Base-by-base conservation (phyloP, 2,888 invertebrate genomes). In the Papilio demoleus region DNA sequence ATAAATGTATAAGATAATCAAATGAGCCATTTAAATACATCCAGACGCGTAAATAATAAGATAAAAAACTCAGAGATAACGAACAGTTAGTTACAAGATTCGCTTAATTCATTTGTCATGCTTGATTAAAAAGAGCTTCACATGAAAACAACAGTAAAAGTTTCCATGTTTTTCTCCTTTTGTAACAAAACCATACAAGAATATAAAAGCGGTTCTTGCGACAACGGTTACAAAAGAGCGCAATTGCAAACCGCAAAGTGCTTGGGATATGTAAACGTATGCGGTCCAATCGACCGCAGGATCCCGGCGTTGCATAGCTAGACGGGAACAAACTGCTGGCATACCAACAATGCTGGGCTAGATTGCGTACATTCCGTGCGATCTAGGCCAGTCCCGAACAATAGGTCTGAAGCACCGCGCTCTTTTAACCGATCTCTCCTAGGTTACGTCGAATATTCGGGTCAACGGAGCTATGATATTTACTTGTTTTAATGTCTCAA, bases 361-460 rank as follows among this genome's bases (percentile, higher is more conserved):
- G 87, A 90, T 90, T 89, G 90, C 88, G 85, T 87, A 82, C 88
- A 90, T 90, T 90, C 88, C 86, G 72, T 61, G 75, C 82, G 79
- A 91, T 89, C 86, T 89, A 85, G 90, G 89, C 79, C 90, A 83
- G 76, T 50, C 24, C 76, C 79, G 82, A 86, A 90, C 90, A 90
- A 90, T 88, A 79, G 83, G 79, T 78, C 78, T 83, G 74, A 82
- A 85, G 86, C 80, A 86, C 53, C 53, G 81, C 80, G 79, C 84
- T 85, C 88, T 87, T 86, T 87, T 82, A 86, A 70, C 74, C 76
- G 79, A 81, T 81, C 83, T 78, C 81, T 80, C 83, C 85, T 86
- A 80, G 84, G 85, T 86, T 86, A 85, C 85, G 82, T 77, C 76
- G 75, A 77, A 77, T 79, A 90, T 88, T 82, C 83, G 77, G 89